A percentile compares a stretch with the other conserved stretches of the same genome.
phyloP scores from a whole-genome alignment of 35 echinoderm and acorn worm species.

The Eucidaris tribuloides region DNA sequence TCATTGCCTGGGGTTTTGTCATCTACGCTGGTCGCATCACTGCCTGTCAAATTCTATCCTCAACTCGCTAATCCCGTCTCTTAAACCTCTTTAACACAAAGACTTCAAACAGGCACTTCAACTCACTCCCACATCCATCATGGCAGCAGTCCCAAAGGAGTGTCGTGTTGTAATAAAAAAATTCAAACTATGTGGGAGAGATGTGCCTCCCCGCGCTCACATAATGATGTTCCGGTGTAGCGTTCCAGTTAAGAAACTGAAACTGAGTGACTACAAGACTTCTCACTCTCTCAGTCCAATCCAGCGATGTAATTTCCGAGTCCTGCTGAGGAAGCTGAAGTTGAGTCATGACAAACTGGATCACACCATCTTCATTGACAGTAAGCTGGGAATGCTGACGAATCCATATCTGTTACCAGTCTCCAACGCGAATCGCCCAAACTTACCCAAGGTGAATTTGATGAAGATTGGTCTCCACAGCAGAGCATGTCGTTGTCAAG shows the following conservation, averaged over 20 bases:
- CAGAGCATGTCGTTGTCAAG: no score
- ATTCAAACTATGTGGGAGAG: conserved; percentile 3
- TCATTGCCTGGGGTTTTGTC: conserved; percentile 81
- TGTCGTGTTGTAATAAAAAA: not conserved
- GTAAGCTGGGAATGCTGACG: not conserved
- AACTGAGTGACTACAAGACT: not conserved
- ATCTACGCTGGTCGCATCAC: conserved; percentile 82
- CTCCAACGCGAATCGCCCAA: no score
- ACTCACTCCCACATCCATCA: not conserved
- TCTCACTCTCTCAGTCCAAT: not conserved
- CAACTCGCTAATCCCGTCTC: not conserved
- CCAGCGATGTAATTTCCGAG: not conserved
- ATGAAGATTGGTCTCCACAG: no score
- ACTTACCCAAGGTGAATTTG: no score
- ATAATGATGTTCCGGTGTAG: not conserved
- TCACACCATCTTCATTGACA: conserved; percentile 4
- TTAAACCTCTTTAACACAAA: no score
- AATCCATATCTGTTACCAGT: not conserved
- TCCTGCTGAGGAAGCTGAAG: not conserved
- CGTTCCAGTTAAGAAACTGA: not conserved
- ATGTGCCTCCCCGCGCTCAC: no score
- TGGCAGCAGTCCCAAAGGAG: not conserved
- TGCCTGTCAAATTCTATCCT: no score
- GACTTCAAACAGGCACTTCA: no score
- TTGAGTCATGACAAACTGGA: not conserved